Evolutionary conservation across 2,113 vertebrate species (phyloP).

Genomic region (Acanthochromis polyacanthus): DNA sequence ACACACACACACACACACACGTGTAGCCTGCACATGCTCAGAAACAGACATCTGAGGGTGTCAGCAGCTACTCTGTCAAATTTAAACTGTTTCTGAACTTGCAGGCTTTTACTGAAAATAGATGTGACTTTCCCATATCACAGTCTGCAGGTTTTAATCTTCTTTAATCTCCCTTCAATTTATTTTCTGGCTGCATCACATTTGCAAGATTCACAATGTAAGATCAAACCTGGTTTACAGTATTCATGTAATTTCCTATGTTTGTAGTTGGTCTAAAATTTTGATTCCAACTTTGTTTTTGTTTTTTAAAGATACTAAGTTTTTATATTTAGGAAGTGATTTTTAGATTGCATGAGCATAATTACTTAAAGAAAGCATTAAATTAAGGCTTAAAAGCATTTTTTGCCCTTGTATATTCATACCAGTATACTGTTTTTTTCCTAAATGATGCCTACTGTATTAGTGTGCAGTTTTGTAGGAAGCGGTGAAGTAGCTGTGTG

Average conservation of each 20-base stretch:
- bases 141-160: background rate
- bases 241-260: too few relatives aligned
- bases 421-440: background rate
- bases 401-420: background rate
- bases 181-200: too few relatives aligned
- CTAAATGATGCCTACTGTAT: background rate
- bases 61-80: constrained; percentile 42
- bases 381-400: too few relatives aligned
- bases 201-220: too few relatives aligned
- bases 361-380: too few relatives aligned
- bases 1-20: constrained; percentile 45
- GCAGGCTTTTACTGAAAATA: constrained; percentile 13
- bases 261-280: too few relatives aligned
- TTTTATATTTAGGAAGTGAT: too few relatives aligned
- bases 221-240: too few relatives aligned
- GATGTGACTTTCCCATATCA: background rate
- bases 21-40: constrained; percentile 10
- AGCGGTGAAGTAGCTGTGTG: background rate
- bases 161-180: background rate
- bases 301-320: too few relatives aligned
- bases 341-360: too few relatives aligned
- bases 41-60: constrained; percentile 40
- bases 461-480: background rate
- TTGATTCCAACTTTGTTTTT: too few relatives aligned
- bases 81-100: constrained; percentile 31